phyloP scores from a whole-genome alignment of 1,140 invertebrate genomes.

The Ectropis grisescens region DNA sequence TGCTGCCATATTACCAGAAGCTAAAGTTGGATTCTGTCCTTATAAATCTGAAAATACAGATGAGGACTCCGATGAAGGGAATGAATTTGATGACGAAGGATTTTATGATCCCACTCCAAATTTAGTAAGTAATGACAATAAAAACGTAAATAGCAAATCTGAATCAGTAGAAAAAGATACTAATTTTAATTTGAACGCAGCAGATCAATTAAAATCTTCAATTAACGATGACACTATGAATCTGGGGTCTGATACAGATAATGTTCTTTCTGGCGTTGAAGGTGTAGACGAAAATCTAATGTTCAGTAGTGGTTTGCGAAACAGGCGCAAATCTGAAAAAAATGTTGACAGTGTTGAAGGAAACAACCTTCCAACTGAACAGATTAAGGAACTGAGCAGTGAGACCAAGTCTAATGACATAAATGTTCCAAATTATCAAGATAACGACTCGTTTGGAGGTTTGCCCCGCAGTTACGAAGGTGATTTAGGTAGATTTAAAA shows the following conservation, averaged over 20 bases:
- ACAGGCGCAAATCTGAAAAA: conserved; percentile 14
- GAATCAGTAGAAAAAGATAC: too few relatives aligned
- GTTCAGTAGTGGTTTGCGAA: conserved; percentile 29
- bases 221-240: conserved; percentile 18
- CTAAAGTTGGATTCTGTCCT: conserved; percentile 37
- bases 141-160: too few relatives aligned
- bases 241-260: conserved; percentile 46
- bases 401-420: conserved; percentile 4
- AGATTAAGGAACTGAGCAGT: too few relatives aligned
- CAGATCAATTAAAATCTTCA: too few relatives aligned
- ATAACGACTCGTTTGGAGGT: conserved; percentile 35
- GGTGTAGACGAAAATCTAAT: conserved; percentile 49
- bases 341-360: too few relatives aligned
- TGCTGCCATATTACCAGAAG: conserved; percentile 20
- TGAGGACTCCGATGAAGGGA: conserved; percentile 41
- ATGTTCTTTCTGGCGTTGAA: conserved; percentile 36
- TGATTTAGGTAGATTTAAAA: conserved; percentile 40
- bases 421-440: conserved; percentile 24
- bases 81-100: conserved; percentile 44
- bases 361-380: too few relatives aligned
- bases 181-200: conserved; percentile 1
- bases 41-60: conserved; percentile 35
- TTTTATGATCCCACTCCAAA: conserved; percentile 36
- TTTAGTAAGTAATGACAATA: conserved; percentile 17
- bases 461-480: conserved; percentile 31